These are phyloP conservation scores for Enteromius viviparus DNA, from an alignment of 2,797 vertebrate genomes.

Conservation along the genomic window DNA sequence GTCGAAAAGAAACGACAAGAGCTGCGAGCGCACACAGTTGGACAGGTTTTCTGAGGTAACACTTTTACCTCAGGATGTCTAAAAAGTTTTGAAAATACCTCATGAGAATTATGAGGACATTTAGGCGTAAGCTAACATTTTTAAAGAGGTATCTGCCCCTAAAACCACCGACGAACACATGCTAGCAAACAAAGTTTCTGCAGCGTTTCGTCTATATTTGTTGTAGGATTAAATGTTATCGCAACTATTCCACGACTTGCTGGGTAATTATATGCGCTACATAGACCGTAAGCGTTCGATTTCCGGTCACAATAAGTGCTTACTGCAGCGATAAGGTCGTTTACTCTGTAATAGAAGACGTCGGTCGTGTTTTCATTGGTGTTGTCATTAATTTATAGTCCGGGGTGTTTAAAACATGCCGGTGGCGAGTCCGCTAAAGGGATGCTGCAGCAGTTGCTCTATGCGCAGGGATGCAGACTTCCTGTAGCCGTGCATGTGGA, in stretches of 20 bases:
- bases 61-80: conserved; percentile 3
- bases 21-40: background rate
- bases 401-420: conserved; percentile 22
- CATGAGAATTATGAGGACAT: too few relatives aligned
- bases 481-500: conserved; percentile 79
- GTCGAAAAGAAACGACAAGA: background rate
- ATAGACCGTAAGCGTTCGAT: background rate
- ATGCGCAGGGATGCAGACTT: conserved; percentile 62
- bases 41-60: conserved; percentile 6
- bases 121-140: background rate
- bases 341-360: background rate
- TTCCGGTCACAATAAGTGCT: background rate
- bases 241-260: background rate
- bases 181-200: background rate
- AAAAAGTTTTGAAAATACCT: background rate
- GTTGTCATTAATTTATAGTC: background rate
- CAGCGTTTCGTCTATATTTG: background rate
- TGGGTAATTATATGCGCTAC: background rate
- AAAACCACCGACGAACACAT: background rate
- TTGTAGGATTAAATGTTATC: background rate
- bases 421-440: background rate
- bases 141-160: background rate
- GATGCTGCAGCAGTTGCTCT: conserved; percentile 46
- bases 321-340: conserved; percentile 18
- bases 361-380: background rate